Evolutionary conservation across 2,113 vertebrate species (phyloP).

Genomic region (Rhinolophus sinicus): DNA sequence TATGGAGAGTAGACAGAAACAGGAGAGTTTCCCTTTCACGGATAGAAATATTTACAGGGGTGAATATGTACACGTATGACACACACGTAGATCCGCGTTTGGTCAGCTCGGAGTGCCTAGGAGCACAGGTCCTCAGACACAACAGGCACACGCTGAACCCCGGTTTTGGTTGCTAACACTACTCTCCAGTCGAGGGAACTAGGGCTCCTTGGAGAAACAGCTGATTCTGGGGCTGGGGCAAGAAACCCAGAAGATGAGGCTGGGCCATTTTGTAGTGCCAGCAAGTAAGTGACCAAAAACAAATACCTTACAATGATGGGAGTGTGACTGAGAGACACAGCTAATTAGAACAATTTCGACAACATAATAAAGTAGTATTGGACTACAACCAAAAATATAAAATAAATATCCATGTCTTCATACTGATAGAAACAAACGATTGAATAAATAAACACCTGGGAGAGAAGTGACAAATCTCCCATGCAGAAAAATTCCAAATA

Average conservation of each 20-base stretch:
- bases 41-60: background rate
- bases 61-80: rapidly evolving
- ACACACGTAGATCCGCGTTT: background rate
- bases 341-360: background rate
- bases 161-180: background rate
- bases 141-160: background rate
- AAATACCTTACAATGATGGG: background rate
- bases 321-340: background rate
- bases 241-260: background rate
- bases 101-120: background rate
- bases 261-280: background rate
- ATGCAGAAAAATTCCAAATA: background rate
- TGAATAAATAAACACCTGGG: background rate
- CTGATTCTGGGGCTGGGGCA: background rate
- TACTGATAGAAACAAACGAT: background rate
- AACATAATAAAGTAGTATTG: background rate
- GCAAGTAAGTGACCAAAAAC: background rate
- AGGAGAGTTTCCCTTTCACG: background rate
- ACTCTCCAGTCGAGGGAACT: background rate
- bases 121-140: background rate
- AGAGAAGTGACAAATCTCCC: background rate
- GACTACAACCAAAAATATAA: background rate
- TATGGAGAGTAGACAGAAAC: background rate
- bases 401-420: background rate
- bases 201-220: background rate